Evolutionary conservation across 2,888 invertebrate genomes (phyloP), one percentile per base, ranked within the genome.

Genomic region (Eudasyphora cyanicolor): DNA sequence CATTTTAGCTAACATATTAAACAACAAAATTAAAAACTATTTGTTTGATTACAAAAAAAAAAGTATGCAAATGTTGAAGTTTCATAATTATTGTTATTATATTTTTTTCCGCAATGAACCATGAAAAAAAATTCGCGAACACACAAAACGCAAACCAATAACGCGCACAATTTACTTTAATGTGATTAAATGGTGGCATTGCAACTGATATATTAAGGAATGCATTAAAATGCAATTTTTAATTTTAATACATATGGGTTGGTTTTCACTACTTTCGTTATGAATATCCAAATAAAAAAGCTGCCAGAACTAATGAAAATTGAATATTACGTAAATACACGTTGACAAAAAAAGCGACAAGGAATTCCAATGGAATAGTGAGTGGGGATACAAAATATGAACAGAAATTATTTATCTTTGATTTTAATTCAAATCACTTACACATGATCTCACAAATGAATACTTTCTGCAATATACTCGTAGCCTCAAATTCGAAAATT

Each of bases 151-250:
- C 45, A 32, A 64, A 19, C 32, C 45, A 71, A 60, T 77, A 70
- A 62, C 24, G 60, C 27, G 76, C 60, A 77, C 45, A 51, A 27
- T 77, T 69, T 54, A 77, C 69, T 60, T 69, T 77, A 77, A 71
- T 64, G 32, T 78, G 71, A 78, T 78, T 71, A 71, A 77, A 71
- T 71, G 62, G 32, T 71, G 62, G 32, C 64, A 64, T 62, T 71
- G 71, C 71, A 78, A 49, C 62, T 78, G 71, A 78, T 78, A 35
- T 78, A 64, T 64, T 27, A 71, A 17, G 35, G 35, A 38, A 67
- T 67, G 42, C 42, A 42, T 77, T 62, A 60, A 62, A 49, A 49
- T 71, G 49, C 60, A 32, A 70, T 51, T 77, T 77, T 62, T 62
- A 35, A 64, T 71, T 62, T 77, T 35, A 42, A 77, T 60, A 49